Base-by-base conservation (phyloP, 1,140 invertebrate species). In the Laupala kohalensis region DNA sequence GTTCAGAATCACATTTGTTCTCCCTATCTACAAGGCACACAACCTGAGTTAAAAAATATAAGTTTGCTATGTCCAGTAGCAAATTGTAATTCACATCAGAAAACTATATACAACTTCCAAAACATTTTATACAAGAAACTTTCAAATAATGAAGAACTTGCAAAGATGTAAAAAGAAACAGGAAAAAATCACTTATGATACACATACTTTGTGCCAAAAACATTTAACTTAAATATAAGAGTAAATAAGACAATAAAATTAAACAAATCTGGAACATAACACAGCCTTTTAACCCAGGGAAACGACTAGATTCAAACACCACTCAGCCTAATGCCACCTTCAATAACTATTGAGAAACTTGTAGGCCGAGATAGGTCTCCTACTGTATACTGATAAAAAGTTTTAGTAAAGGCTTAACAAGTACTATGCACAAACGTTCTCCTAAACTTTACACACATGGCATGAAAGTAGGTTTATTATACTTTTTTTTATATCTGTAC, bases 221-320 rank as follows among this genome's bases (percentile, higher is more conserved):
- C n/a, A 53, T 53, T 53, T 13, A 13, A 9, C 37, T 53, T 53
- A 53, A 53, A 13, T 53, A 19, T 53, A 53, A 19, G 37, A 53
- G 37, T 53, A 53, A 53, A 53, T 53, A 53, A 19, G 37, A 53
- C 37, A 53, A 53, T 53, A 53, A 53, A 53, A 53, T 53, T 53
- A 53, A 53, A 53, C 37, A 53, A 53, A 13, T 53, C 37, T 53
- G 37, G 37, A 13, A 53, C 37, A 53, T 53, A 68, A 71, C 70
- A 71, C 70, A 71, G 70, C 70, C 70, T 64, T 71, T 25, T 71
- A 71, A 71, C 70, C 70, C 70, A 71, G 27, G 27, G 53, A 25
- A 65, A 65, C 70, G 70, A 71, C 70, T 71, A 71, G 70, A 71
- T 71, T 71, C 70, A 65, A n/a, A 68, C 63, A 66, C 70, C 70